Conservation (phyloP, 53 echinoderm and acorn worm genomes). For the Paracentrotus lividus region DNA sequence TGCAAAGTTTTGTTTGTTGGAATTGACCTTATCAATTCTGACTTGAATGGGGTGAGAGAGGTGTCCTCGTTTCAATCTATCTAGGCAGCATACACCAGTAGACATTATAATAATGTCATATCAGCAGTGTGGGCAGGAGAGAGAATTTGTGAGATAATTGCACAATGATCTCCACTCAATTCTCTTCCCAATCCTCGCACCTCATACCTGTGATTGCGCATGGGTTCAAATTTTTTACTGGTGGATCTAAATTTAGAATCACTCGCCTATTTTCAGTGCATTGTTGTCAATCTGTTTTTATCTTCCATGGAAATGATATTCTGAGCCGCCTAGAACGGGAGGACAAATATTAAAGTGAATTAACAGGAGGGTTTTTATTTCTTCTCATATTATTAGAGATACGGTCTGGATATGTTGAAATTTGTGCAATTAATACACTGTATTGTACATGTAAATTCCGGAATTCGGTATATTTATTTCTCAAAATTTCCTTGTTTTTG, state of each 20-base stretch:
- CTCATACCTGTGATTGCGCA: neutral
- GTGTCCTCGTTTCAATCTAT: neutral
- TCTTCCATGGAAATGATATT: neutral
- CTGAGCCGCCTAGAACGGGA: neutral
- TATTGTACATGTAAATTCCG: no score
- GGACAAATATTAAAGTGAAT: neutral
- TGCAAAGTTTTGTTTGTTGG: no score
- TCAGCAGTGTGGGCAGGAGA: neutral
- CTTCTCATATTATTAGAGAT: neutral
- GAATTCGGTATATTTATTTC: no score
- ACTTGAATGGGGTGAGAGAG: neutral
- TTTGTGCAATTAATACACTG: neutral
- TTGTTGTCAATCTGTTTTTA: neutral
- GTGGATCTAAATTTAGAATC: slow-evolving; percentile 5
- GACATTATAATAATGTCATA: neutral
- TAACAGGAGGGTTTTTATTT: neutral
- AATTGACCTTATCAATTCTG: neutral
- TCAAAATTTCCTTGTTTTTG: no score
- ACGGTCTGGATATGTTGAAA: neutral
- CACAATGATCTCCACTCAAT: neutral
- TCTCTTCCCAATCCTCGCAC: neutral
- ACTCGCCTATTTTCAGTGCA: neutral
- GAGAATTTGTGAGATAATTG: neutral
- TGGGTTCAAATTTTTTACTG: neutral
- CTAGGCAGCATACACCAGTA: neutral